phyloP scores from a whole-genome alignment of 2,888 invertebrate genomes.

The Imbricaverruca yamaguchii region DNA sequence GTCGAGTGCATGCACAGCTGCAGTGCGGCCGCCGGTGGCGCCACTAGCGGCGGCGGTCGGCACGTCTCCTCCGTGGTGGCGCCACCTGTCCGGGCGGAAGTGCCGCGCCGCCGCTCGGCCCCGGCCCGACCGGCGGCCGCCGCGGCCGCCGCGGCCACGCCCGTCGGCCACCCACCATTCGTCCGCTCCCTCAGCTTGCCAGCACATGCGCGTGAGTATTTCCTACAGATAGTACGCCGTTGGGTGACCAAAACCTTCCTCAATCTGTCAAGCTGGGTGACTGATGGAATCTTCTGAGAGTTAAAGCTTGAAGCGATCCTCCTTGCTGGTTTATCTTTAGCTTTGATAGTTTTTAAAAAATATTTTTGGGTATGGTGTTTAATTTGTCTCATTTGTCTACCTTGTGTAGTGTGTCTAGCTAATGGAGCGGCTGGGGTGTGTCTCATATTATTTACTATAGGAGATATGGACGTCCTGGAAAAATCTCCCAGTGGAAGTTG shows the following conservation, averaged over 20 bases:
- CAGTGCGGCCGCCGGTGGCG: neutral
- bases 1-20: neutral
- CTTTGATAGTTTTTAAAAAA: neutral
- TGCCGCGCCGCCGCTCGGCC: neutral
- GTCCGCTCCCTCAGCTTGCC: neutral
- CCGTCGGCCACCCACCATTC: neutral
- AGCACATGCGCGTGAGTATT: neutral
- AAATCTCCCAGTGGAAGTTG: too few species aligned
- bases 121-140: neutral
- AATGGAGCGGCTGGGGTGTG: too few species aligned
- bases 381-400: too few species aligned
- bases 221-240: neutral
- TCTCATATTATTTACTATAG: too few species aligned
- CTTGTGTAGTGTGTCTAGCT: too few species aligned
- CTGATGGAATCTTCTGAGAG: neutral
- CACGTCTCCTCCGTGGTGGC: neutral
- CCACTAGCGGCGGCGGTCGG: neutral
- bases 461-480: too few species aligned
- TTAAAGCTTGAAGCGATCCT: neutral
- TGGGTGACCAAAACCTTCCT: neutral
- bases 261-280: too few species aligned
- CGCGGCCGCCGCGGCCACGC: neutral
- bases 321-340: neutral
- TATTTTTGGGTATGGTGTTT: neutral
- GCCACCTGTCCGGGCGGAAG: neutral